Percentiles rank a stretch among this genome's conserved stretches.
These are phyloP conservation scores for Sinocyclocheilus anshuiensis DNA, from an alignment of 2,113 vertebrate genomes.

Conservation along the genomic window DNA sequence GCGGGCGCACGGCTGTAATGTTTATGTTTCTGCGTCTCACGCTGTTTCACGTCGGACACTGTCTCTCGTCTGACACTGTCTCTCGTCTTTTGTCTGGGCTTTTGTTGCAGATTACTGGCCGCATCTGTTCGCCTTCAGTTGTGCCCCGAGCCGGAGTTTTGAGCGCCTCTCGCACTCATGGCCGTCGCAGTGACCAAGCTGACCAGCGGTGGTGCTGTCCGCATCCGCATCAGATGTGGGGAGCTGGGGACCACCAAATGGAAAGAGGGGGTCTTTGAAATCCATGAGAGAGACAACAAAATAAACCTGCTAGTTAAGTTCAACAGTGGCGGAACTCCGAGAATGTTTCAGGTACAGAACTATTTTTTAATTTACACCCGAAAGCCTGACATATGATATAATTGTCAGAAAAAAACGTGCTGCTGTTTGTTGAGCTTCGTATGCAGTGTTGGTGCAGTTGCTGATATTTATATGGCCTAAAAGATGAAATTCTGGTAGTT, in stretches of 20 bases:
- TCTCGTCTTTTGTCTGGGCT: background rate
- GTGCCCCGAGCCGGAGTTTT: slow-evolving; percentile 3
- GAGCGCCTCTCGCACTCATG: slow-evolving; percentile 63
- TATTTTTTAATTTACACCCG: background rate
- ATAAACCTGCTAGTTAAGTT: slow-evolving; percentile 86
- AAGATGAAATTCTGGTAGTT: too few relatives aligned
- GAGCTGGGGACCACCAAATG: slow-evolving; percentile 91
- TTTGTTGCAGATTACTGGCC: slow-evolving; percentile 24
- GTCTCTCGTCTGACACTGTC: background rate
- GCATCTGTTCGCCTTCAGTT: background rate
- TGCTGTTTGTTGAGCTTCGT: too few relatives aligned
- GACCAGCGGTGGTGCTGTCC: slow-evolving; percentile 77
- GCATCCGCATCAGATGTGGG: slow-evolving; percentile 83
- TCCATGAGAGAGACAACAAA: slow-evolving; percentile 95
- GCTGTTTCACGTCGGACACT: background rate
- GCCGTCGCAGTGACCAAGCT: slow-evolving; percentile 80
- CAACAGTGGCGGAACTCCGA: slow-evolving; percentile 85
- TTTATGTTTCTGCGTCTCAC: background rate
- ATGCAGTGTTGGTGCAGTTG: too few relatives aligned
- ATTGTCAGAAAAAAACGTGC: too few relatives aligned
- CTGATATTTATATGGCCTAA: too few relatives aligned
- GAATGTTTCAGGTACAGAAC: slow-evolving; percentile 85
- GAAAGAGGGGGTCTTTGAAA: slow-evolving; percentile 95
- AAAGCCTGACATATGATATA: background rate
- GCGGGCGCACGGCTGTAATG: background rate